A percentile compares a stretch with the other conserved stretches of the same genome.
These are phyloP conservation scores for Steromphala cineraria DNA, from an alignment of 2,888 invertebrate genomes.

Conservation along the genomic window DNA sequence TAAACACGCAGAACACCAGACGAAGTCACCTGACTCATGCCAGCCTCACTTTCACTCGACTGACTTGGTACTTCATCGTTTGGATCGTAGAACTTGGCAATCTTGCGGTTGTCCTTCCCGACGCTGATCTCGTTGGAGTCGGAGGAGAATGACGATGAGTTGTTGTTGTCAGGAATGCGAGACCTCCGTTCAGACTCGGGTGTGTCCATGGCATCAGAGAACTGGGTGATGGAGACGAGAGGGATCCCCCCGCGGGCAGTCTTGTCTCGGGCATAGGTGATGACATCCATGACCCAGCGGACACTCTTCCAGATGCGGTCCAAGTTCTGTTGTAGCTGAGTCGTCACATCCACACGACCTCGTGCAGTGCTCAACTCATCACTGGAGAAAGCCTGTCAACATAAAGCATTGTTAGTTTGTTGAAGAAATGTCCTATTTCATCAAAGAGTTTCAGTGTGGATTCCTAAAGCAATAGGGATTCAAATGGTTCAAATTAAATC, in stretches of 20 bases:
- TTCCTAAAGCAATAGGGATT: too few relatives aligned
- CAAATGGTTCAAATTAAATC: too few relatives aligned
- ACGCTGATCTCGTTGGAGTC: constrained; percentile 66
- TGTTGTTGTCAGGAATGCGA: constrained; percentile 56
- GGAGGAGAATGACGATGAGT: constrained; percentile 45
- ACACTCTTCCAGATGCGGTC: constrained; percentile 94
- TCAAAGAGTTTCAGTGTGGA: too few relatives aligned
- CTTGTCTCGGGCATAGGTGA: constrained; percentile 93
- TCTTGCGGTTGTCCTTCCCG: constrained; percentile 65
- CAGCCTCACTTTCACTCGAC: neutral
- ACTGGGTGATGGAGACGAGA: constrained; percentile 61
- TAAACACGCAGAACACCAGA: constrained; percentile 84
- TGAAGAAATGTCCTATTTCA: too few relatives aligned
- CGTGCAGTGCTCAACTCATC: constrained; percentile 90
- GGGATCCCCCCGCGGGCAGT: constrained; percentile 73
- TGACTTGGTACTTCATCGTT: constrained; percentile 49
- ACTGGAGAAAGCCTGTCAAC: constrained; percentile 87
- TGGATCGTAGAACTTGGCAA: constrained; percentile 71
- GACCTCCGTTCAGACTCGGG: constrained; percentile 23
- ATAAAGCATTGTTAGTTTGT: neutral
- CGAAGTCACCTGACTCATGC: constrained; percentile 31
- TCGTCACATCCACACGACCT: constrained; percentile 87
- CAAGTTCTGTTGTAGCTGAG: constrained; percentile 88
- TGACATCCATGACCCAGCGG: constrained; percentile 97
- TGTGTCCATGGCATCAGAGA: constrained; percentile 22